Conservation (phyloP, 2,797 vertebrate genomes). For the Paramormyrops hopkinsi region DNA sequence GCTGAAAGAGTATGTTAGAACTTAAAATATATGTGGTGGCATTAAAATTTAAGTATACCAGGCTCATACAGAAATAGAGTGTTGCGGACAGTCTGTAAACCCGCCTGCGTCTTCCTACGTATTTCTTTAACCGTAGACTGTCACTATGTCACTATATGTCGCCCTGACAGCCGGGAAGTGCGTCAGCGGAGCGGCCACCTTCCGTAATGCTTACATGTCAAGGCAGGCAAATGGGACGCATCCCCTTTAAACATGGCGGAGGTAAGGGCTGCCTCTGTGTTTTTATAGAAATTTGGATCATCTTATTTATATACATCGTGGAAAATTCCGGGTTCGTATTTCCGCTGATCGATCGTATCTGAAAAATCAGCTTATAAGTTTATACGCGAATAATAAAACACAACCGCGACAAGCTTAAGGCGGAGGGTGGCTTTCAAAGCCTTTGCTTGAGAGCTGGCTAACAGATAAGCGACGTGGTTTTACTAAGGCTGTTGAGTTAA, state of each 20-base stretch:
- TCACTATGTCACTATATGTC: not conserved
- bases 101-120: not conserved
- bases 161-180: not conserved
- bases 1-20: not conserved
- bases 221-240: constrained; percentile 6
- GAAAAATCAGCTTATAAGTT: not conserved
- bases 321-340: not conserved
- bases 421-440: not conserved
- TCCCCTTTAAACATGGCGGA: constrained; percentile 51
- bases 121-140: not conserved
- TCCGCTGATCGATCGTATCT: not conserved
- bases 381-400: not conserved
- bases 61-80: not conserved
- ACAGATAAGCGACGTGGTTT: not conserved
- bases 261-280: constrained; percentile 35
- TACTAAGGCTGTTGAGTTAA: not conserved
- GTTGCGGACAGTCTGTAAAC: not conserved
- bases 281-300: not conserved
- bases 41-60: not conserved
- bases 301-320: not conserved
- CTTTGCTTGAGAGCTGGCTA: not conserved
- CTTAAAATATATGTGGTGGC: not conserved
- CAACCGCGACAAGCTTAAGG: not conserved
- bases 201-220: not conserved
- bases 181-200: not conserved